Percentiles rank a stretch among this genome's conserved stretches.
Conservation (phyloP, 2,888 invertebrate genomes). For the Standfussiana lucernea region DNA sequence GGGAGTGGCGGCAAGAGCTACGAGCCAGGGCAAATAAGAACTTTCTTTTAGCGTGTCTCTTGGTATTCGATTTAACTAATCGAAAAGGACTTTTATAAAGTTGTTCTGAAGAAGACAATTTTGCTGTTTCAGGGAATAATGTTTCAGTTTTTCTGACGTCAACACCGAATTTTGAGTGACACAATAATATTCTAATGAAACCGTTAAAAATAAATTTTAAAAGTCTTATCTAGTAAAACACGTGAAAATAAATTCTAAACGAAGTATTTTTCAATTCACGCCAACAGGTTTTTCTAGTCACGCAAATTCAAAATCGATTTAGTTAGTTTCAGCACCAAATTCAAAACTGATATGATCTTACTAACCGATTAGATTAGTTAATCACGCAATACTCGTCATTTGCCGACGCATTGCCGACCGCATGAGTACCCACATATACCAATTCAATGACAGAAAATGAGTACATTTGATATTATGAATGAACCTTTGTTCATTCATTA, state of each 20-base stretch:
- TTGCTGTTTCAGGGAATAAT: background rate
- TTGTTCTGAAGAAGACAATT: background rate
- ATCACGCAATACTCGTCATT: constrained; percentile 61
- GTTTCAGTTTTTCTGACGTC: background rate
- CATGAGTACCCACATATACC: constrained; percentile 12
- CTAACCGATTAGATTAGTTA: background rate
- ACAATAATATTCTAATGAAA: background rate
- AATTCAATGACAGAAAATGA: too few relatives aligned
- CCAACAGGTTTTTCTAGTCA: background rate
- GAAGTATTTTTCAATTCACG: background rate
- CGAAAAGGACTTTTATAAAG: constrained; percentile 31
- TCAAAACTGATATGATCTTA: background rate
- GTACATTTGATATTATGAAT: constrained; percentile 48
- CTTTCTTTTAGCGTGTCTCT: constrained; percentile 74
- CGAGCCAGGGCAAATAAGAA: constrained; percentile 74
- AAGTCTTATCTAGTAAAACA: background rate
- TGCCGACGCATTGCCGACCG: constrained; percentile 38
- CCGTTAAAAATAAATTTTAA: background rate
- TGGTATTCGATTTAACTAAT: constrained; percentile 48
- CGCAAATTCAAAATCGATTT: background rate
- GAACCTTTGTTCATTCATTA: constrained; percentile 12
- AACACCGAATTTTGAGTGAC: background rate
- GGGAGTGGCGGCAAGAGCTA: constrained; percentile 24
- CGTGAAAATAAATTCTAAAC: background rate
- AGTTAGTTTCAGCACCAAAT: background rate